Percentiles rank a stretch among this genome's conserved stretches.
Conservation (phyloP, 1,140 invertebrate genomes). For the Drosophila serrata region DNA sequence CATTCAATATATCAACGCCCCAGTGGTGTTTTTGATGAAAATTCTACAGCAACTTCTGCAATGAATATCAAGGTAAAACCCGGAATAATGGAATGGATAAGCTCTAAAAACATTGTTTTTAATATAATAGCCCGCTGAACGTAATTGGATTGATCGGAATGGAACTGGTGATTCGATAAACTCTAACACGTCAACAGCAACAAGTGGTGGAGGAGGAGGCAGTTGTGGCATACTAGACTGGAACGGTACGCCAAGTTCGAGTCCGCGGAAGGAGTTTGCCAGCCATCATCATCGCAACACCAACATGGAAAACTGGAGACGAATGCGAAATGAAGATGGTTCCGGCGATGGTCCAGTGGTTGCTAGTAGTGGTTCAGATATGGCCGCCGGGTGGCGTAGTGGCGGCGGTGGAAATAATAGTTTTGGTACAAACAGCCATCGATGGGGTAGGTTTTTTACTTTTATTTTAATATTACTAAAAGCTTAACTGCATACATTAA, state of each 20-base stretch:
- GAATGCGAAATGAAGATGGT: conserved; percentile 87
- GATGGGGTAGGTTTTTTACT: conserved; percentile 67
- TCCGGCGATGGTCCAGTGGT: conserved; percentile 55
- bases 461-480: neutral
- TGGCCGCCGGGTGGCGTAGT: conserved; percentile 66
- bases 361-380: conserved; percentile 30
- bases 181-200: conserved; percentile 9
- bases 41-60: conserved; percentile 29
- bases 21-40: conserved; percentile 73
- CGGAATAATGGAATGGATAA: neutral
- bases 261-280: conserved; percentile 88
- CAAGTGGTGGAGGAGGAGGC: conserved; percentile 82
- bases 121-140: conserved; percentile 45
- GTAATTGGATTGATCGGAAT: conserved; percentile 88
- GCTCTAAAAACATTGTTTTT: neutral
- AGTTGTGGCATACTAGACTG: conserved; percentile 85
- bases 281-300: conserved; percentile 87
- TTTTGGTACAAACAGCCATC: conserved; percentile 49
- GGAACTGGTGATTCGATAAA: conserved; percentile 85
- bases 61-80: conserved; percentile 57
- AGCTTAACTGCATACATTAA: neutral
- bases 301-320: conserved; percentile 88
- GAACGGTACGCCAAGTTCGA: conserved; percentile 86
- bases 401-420: conserved; percentile 26
- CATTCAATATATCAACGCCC: conserved; percentile 82